Evolutionary conservation across 2,113 vertebrate genomes (phyloP), one percentile per base, ranked within the genome.

Genomic region (Lagopus muta): DNA sequence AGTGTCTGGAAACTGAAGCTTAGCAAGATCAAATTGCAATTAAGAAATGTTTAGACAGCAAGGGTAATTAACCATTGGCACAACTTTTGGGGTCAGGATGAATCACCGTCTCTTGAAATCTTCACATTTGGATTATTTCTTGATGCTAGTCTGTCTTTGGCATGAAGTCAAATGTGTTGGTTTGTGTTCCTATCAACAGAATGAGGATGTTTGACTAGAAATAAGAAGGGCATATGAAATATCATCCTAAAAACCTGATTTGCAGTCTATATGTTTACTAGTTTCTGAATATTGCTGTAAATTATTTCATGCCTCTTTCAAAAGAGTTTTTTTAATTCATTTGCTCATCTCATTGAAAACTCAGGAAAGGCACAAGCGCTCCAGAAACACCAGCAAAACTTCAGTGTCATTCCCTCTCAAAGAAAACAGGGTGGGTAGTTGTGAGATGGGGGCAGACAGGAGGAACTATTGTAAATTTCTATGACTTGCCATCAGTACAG

Each of bases 1-100:
- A 62, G 40, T 84, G 83, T 48, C 83, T 79, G 66, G 77, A 82
- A 84, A 24, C 81, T 0, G 1, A 92, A 94, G 57, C 54, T n/a
- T 67, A 69, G 67, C 28, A 94, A 86, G 92, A 92, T 92, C 90
- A 93, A 82, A 90, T 57, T 86, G 70, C 92, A 93, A 92, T 94
- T 90, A 96, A 75, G 80, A 72, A 72, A 78, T 84, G 74, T 93
- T 94, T 86, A 86, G 79, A 76, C 73, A 92, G 77, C 43, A 80
- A 64, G 61, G 75, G 92, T 92, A 95, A 91, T 95, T 95, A 95
- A 95, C 67, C 13, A 5, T 70, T 83, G 72, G 79, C 92, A 90
- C 54, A 54, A 13, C 24, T 73, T 90, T 40, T 2, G 25, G 66
- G 73, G 86, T 88, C 86, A 78, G 34, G 74, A 61, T 69, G 32